A percentile compares a stretch with the other conserved stretches of the same genome.
Conservation (phyloP, 2,888 invertebrate species). For the Eugnorisma glareosa region DNA sequence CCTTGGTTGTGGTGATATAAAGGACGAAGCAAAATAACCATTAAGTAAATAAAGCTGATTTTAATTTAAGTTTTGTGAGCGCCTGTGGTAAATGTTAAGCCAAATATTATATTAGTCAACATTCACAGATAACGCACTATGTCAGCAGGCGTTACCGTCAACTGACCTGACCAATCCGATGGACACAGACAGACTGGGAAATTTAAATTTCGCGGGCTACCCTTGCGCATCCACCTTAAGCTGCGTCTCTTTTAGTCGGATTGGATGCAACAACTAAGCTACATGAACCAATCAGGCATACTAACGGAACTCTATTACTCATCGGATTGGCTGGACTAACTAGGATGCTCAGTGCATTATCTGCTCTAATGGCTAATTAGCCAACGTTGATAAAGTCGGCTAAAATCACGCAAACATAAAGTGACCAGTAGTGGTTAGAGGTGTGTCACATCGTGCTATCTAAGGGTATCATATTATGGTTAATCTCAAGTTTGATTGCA, state of each 20-base stretch:
- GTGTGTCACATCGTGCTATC: slow-evolving; percentile 66
- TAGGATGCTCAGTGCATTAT: slow-evolving; percentile 26
- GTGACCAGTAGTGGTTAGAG: slow-evolving; percentile 67
- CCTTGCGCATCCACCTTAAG: too few species aligned
- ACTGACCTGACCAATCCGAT: slow-evolving; percentile 1
- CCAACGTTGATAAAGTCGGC: slow-evolving; percentile 57
- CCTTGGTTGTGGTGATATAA: background rate
- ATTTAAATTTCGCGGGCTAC: too few species aligned
- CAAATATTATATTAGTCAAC: background rate
- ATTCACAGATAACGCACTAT: slow-evolving; percentile 14
- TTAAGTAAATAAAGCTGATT: background rate
- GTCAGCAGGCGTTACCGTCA: background rate
- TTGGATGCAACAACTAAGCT: slow-evolving; percentile 5
- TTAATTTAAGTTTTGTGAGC: background rate
- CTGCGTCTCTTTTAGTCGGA: slow-evolving; percentile 8
- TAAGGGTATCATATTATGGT: slow-evolving; percentile 27
- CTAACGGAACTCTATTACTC: slow-evolving; percentile 1
- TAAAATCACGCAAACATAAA: slow-evolving; percentile 67
- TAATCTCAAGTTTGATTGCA: slow-evolving; percentile 39
- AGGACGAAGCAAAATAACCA: background rate
- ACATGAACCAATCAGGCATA: slow-evolving; percentile 37
- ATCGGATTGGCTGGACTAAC: slow-evolving; percentile 35
- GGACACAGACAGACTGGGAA: background rate
- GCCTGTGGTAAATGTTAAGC: slow-evolving; percentile 23
- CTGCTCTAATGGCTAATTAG: slow-evolving; percentile 56